Evolutionary conservation across 2,888 invertebrate species (phyloP).

Genomic region (Protophormia terraenovae): DNA sequence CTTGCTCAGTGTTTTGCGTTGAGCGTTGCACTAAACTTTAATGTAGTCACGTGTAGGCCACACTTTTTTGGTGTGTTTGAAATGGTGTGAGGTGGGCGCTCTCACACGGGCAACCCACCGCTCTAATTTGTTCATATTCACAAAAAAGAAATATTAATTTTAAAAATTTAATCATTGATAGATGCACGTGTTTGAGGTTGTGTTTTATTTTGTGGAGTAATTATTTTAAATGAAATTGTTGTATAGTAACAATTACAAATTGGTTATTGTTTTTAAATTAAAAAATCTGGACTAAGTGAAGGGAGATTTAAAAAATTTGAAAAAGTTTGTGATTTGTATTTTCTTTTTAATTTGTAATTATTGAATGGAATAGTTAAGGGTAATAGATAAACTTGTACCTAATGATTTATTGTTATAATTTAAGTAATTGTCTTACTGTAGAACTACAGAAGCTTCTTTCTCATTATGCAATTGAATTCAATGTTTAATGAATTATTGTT

Average conservation of each 20-base stretch:
- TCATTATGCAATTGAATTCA: no score
- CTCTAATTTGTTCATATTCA: conserved; percentile 53
- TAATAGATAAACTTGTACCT: no score
- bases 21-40: conserved; percentile 35
- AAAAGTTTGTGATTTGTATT: no score
- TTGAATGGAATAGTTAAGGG: no score
- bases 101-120: conserved; percentile 36
- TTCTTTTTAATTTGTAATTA: no score
- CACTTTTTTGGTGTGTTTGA: conserved; percentile 40
- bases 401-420: no score
- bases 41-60: conserved; percentile 66
- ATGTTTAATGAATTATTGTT: no score
- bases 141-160: conserved; percentile 21
- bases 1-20: neutral
- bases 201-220: conserved; percentile 12
- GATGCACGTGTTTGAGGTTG: conserved; percentile 16
- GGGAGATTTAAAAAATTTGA: no score
- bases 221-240: conserved; percentile 27
- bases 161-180: neutral
- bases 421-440: no score
- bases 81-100: conserved; percentile 47
- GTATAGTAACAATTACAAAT: neutral
- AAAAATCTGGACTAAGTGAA: no score
- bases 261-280: neutral
- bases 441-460: no score